Base-by-base conservation (phyloP, 1,140 invertebrate species). In the Leptonema lineaticorne region DNA sequence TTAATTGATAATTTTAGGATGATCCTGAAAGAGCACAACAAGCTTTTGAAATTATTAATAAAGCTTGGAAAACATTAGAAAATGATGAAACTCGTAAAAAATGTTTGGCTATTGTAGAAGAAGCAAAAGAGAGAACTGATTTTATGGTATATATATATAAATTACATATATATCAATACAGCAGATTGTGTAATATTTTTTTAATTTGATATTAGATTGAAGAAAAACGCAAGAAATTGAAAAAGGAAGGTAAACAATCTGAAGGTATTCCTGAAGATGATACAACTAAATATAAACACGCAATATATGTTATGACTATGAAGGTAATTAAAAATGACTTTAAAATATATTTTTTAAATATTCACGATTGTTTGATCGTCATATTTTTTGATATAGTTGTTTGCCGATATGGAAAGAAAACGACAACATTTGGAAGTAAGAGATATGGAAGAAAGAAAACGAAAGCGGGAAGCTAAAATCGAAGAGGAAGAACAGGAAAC, bases 221-320 rank as follows among this genome's bases (percentile, higher is more conserved):
- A 73, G 95, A 97, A 75, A 99, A 98, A 77, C 88, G 90, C 67
- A 98, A 97, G 79, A 97, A 98, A 78, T 78, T 92, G 30, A 96
- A 94, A 82, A 96, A 96, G 79, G 96, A 98, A 78, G 93, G 94
- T 46, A 92, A 92, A 79, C 77, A 84, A 5, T 81, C 83, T 69
- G 83, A 84, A 70, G 85, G 84, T 24, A 90, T 98, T 57, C 96
- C 97, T 41, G 97, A 99, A 84, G 97, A 99, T 85, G 92, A 97
- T 78, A 90, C 92, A 37, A 88, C 86, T 46, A 94, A 96, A 79
- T 96, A 93, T 75, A 94, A 93, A 81, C 95, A 97, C 84, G 90
- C 96, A 18, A 87, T 98, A 18, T 97, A 97, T 85, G 95, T 98
- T 9, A 92, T 97, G 87, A 97, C 95, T 2, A 98, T 97, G 93